phyloP scores from a whole-genome alignment of 2,797 vertebrate genomes.

The Setipinna tenuifilis region DNA sequence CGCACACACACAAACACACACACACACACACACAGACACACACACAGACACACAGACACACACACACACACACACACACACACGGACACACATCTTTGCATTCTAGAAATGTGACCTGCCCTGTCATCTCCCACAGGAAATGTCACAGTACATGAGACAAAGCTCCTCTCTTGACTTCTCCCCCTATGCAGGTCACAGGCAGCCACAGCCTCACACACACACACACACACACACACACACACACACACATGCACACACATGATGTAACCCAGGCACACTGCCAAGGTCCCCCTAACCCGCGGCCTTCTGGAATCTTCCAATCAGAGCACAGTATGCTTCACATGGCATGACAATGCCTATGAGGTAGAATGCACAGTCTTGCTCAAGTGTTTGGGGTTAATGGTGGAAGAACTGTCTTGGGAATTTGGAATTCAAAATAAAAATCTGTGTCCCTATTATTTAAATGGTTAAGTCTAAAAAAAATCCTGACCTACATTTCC shows the following conservation, averaged over 20 bases:
- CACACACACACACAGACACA: neutral
- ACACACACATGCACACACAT: neutral
- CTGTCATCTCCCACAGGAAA: slow-evolving; percentile 38
- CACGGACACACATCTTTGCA: slow-evolving; percentile 18
- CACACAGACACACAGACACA: slow-evolving; percentile 35
- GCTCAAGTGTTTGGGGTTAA: neutral
- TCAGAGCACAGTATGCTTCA: slow-evolving; percentile 5
- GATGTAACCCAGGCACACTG: slow-evolving; percentile 7
- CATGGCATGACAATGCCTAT: neutral
- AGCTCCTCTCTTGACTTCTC: neutral
- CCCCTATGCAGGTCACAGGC: neutral
- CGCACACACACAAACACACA: neutral
- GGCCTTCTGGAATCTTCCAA: neutral
- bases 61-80: slow-evolving; percentile 31
- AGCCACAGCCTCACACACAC: neutral
- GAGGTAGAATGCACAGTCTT: neutral
- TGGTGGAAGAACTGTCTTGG: neutral
- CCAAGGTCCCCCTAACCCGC: neutral
- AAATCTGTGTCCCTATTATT: too few relatives aligned
- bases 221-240: slow-evolving; percentile 5
- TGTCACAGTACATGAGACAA: slow-evolving; percentile 20
- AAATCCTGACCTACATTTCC: too few relatives aligned
- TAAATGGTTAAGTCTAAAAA: too few relatives aligned
- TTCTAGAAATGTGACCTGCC: slow-evolving; percentile 42
- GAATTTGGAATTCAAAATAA: neutral